phyloP scores from a whole-genome alignment of 2,113 vertebrate species.

The Picathartes gymnocephalus region DNA sequence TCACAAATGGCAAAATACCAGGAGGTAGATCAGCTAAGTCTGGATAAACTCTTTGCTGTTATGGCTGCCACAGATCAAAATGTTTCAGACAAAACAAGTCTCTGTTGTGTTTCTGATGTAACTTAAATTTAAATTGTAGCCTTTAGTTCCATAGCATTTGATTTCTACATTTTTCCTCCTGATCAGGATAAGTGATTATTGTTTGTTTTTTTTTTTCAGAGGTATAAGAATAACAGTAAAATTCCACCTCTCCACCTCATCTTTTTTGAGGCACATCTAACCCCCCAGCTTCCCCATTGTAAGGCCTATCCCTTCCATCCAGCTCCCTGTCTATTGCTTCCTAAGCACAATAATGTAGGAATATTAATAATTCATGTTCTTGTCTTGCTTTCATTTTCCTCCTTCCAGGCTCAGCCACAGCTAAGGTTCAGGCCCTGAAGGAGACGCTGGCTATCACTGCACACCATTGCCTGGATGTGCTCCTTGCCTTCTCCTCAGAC shows the following conservation, averaged over 20 bases:
- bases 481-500: not conserved
- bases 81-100: not conserved
- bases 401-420: not conserved
- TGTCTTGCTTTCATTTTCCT: constrained; percentile 31
- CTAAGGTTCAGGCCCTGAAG: not conserved
- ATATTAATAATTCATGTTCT: constrained; percentile 41
- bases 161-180: not conserved
- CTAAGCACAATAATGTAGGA: constrained; percentile 6
- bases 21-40: not conserved
- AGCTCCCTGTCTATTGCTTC: not conserved
- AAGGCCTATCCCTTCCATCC: not conserved
- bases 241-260: not conserved
- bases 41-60: not conserved
- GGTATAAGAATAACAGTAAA: not conserved
- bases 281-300: not conserved
- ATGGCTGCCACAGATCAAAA: not conserved
- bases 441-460: accelerated
- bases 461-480: accelerated
- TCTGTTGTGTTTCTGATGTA: not conserved
- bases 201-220: not conserved
- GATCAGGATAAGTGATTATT: not conserved
- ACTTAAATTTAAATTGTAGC: not conserved
- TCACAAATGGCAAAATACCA: not conserved
- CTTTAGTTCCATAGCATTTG: not conserved
- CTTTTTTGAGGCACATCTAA: not conserved